Conservation (phyloP, 2,888 invertebrate genomes). For the Horisme vitalbata region DNA sequence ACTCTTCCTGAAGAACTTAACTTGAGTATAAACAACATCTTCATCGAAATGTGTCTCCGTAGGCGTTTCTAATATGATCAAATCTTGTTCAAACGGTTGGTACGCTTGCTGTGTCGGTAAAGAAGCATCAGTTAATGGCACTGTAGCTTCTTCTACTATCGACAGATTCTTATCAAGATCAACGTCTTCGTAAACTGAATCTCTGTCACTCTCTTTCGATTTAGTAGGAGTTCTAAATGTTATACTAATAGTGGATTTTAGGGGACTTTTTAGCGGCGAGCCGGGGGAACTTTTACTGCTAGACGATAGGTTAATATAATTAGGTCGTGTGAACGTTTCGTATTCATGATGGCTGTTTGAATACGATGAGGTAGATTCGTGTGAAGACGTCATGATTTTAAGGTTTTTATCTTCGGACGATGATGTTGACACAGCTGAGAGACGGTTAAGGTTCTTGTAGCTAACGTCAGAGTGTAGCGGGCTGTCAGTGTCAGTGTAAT, state of each 20-base stretch:
- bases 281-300: slow-evolving; percentile 72
- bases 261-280: slow-evolving; percentile 78
- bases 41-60: slow-evolving; percentile 65
- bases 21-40: slow-evolving; percentile 86
- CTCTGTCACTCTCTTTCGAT: slow-evolving; percentile 75
- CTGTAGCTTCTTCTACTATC: slow-evolving; percentile 79
- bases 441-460: slow-evolving; percentile 75
- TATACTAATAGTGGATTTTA: slow-evolving; percentile 88
- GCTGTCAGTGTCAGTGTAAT: slow-evolving; percentile 62
- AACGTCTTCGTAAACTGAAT: slow-evolving; percentile 84
- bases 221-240: slow-evolving; percentile 86
- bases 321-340: slow-evolving; percentile 70
- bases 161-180: slow-evolving; percentile 73
- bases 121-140: slow-evolving; percentile 81
- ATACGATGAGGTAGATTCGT: slow-evolving; percentile 72
- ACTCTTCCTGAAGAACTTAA: slow-evolving; percentile 88
- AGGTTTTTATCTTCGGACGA: slow-evolving; percentile 54
- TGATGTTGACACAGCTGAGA: slow-evolving; percentile 72
- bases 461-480: slow-evolving; percentile 74
- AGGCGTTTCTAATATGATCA: slow-evolving; percentile 82
- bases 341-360: slow-evolving; percentile 69
- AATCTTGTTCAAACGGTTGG: slow-evolving; percentile 69
- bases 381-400: slow-evolving; percentile 72
- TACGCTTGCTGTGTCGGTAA: slow-evolving; percentile 83
- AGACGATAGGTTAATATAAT: slow-evolving; percentile 74